Evolutionary conservation across 2,113 vertebrate genomes (phyloP).

Genomic region (Paradisaea rubra): DNA sequence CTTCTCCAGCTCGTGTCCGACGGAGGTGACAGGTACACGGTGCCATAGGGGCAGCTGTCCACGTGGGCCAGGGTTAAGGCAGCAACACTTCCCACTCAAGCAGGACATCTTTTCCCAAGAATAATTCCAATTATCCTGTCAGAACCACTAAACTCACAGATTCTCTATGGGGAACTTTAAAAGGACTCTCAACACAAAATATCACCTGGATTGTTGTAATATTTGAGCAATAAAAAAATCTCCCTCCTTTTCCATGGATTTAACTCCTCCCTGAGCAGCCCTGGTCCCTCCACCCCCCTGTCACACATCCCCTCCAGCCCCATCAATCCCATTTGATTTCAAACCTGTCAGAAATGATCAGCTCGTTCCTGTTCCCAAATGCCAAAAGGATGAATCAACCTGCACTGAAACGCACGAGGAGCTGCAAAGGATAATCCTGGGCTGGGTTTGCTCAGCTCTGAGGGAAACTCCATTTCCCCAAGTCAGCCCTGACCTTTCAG

Average conservation of each 20-base stretch:
- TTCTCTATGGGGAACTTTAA: neutral
- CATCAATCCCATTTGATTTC: neutral
- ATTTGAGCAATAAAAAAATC: neutral
- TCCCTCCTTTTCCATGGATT: neutral
- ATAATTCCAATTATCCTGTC: neutral
- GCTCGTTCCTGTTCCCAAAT: neutral
- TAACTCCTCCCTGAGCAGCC: neutral
- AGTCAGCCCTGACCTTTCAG: neutral
- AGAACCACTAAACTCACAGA: neutral
- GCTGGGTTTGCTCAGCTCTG: neutral
- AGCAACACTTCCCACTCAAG: neutral
- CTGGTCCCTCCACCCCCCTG: neutral
- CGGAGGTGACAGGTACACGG: slow-evolving; percentile 94
- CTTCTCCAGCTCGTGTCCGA: slow-evolving; percentile 98
- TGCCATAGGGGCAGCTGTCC: slow-evolving; percentile 95
- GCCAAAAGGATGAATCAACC: neutral
- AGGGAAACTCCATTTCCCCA: neutral
- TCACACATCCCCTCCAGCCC: neutral
- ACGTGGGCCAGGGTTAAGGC: slow-evolving; percentile 84
- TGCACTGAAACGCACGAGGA: neutral
- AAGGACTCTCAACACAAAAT: neutral
- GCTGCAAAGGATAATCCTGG: neutral
- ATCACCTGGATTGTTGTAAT: neutral
- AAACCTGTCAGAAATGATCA: neutral
- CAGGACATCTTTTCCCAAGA: neutral